Conservation (phyloP, 2,113 vertebrate species). For the Saguinus imperator region DNA sequence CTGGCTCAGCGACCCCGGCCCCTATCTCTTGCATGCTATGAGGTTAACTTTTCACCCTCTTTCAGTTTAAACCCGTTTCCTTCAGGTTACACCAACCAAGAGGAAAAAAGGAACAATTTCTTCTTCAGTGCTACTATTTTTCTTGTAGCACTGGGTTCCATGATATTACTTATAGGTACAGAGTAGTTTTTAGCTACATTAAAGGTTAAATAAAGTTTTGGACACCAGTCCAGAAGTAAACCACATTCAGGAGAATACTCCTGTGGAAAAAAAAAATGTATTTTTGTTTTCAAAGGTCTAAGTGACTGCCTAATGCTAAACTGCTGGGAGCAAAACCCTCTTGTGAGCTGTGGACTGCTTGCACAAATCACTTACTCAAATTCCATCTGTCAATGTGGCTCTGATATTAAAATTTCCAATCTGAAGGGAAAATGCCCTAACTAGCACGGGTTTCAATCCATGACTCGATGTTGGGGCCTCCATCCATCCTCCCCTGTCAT, state of each 20-base stretch:
- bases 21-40: neutral
- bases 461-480: slow-evolving; percentile 35
- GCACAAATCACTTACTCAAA: slow-evolving; percentile 49
- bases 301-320: neutral
- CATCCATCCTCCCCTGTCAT: slow-evolving; percentile 43
- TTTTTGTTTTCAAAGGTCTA: slow-evolving; percentile 42
- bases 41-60: neutral
- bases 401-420: slow-evolving; percentile 38
- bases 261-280: neutral
- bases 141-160: neutral
- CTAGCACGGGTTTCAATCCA: slow-evolving; percentile 1
- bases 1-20: neutral
- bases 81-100: neutral
- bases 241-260: neutral
- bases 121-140: neutral
- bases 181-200: neutral
- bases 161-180: neutral
- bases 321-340: slow-evolving; percentile 30
- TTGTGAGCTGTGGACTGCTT: neutral
- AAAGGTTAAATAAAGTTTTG: neutral
- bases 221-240: neutral
- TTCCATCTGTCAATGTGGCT: slow-evolving; percentile 42
- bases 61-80: neutral
- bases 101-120: neutral
- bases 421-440: slow-evolving; percentile 32